Evolutionary conservation across 2,797 vertebrate genomes (phyloP), one percentile per base, ranked within the genome.

Genomic region (Siniperca scherzeri): DNA sequence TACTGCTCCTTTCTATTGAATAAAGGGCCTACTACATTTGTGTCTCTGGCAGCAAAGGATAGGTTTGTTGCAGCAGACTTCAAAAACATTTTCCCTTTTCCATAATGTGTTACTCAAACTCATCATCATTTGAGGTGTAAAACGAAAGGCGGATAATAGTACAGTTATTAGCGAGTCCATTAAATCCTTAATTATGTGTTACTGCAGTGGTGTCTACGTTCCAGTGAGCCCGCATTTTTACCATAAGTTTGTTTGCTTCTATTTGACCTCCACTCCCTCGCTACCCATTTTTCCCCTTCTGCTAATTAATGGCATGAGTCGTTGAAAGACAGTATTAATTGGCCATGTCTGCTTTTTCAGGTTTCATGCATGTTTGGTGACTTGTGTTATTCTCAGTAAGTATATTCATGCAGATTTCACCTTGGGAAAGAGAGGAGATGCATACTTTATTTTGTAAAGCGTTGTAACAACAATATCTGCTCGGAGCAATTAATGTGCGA

Each of bases 101-200:
- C 19, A 22, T 61, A 66, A 70, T 77, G 36, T 77, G 53, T 77
- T 69, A 46, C 33, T 85, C 48, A 77, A 72, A 65, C 33, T 21
- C 27, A 13, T 77, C 59, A 33, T 57, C 59, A 61, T 62, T 61
- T 62, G 46, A 74, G 61, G 48, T 30, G 36, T 66, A 50, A 84
- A 91, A 79, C 9, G n/a, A 81, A 86, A 81, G 80, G 67, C 33
- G 9, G 64, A 83, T 81, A 83, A 78, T 74, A 60, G 69, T 69
- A 46, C 65, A 75, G 82, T 92, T 87, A 93, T 94, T 92, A 93
- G 57, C 27, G 75, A 88, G 88, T 85, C 92, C 91, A 94, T 95
- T 94, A 94, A 88, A 84, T 87, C 74, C 70, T 82, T 94, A 93
- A 95, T 94, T 90, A 92, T 81, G 82, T 42, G 42, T 83, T 80